Percentiles rank a stretch among this genome's conserved stretches.
Evolutionary conservation across 2,888 invertebrate genomes (phyloP).

Genomic region (Athrips mouffetella): DNA sequence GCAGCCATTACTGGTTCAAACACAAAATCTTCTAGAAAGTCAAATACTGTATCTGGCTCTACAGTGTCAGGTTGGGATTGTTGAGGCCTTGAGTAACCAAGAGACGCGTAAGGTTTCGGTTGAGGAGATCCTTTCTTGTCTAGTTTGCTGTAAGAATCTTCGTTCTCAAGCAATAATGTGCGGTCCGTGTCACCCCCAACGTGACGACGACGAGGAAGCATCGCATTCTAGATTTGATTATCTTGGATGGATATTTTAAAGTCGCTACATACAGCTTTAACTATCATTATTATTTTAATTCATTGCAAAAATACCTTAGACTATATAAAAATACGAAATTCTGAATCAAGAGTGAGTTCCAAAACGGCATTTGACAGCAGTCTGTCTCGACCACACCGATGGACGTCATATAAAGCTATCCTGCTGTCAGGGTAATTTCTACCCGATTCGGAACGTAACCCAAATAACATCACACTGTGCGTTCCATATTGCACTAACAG

Average conservation of each 20-base stretch:
- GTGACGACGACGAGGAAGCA: slow-evolving; percentile 75
- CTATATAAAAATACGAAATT: too few relatives aligned
- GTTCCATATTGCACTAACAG: too few relatives aligned
- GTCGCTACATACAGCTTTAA: too few relatives aligned
- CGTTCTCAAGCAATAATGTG: slow-evolving; percentile 47
- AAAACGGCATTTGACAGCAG: too few relatives aligned
- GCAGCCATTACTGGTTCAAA: slow-evolving; percentile 85
- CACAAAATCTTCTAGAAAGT: slow-evolving; percentile 61
- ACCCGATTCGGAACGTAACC: too few relatives aligned
- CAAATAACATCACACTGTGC: too few relatives aligned
- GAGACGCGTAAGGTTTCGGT: slow-evolving; percentile 22
- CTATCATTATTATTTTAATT: too few relatives aligned
- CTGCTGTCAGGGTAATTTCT: too few relatives aligned
- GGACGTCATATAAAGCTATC: too few relatives aligned
- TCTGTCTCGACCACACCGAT: too few relatives aligned
- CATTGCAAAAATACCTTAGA: too few relatives aligned
- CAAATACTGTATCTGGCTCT: slow-evolving; percentile 57
- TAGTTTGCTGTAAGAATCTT: slow-evolving; percentile 64
- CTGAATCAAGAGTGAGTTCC: too few relatives aligned
- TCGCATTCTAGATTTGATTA: slow-evolving; percentile 55
- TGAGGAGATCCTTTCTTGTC: slow-evolving; percentile 61
- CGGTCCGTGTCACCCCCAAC: slow-evolving; percentile 67
- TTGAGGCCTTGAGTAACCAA: slow-evolving; percentile 23
- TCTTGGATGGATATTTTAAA: not conserved
- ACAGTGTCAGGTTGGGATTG: slow-evolving; percentile 19